Evolutionary conservation across 92 coral and sea anemone genomes (phyloP), one percentile per base, ranked within the genome.

Genomic region (Actinernus sp.): DNA sequence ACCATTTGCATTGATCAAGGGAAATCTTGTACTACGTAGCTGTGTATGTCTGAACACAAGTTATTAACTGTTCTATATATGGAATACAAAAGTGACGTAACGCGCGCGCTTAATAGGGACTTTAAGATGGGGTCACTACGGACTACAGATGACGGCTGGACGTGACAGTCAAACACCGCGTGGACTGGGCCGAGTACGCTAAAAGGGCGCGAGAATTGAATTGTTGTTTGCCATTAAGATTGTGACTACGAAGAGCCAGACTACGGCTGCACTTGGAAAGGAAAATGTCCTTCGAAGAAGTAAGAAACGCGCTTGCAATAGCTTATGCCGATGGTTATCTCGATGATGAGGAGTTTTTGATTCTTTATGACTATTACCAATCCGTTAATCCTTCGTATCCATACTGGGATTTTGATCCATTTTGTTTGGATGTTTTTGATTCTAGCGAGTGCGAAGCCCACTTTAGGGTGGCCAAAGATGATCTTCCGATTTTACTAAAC

Each of bases 391-490:
- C 71, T 25, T 26, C 72, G 0, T 71, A 37, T 71, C 69, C 59
- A 11, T 57, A 71, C 71, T 73, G 81, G 72, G 54, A 73, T 33
- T 61, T 45, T 58, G 81, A 73, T 32, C 60, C 62, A 32, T 61
- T 73, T 31, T 47, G 81, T 4, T 51, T 68, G 29, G 74, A 74
- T 16, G 58, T 32, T 8, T 54, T 77, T 32, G 32, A 54, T 31
- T 36, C 85, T 26, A 34, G 62, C n/a, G 81, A 79, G 49, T 71
- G 80, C 49, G 37, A 48, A 46, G 71, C 86, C 22, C 31, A 58
- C 22, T 70, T 79, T 37, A 43, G 81, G 14, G 69, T 72, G 33
- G 55, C 57, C 43, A 61, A 79, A 51, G 29, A 51, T 36, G 87
- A 79, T 46, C 11, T 76, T 49, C 60, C 52, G 22, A 32, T 47